Conservation (phyloP, 2,113 vertebrate genomes). For the Saguinus midas region DNA sequence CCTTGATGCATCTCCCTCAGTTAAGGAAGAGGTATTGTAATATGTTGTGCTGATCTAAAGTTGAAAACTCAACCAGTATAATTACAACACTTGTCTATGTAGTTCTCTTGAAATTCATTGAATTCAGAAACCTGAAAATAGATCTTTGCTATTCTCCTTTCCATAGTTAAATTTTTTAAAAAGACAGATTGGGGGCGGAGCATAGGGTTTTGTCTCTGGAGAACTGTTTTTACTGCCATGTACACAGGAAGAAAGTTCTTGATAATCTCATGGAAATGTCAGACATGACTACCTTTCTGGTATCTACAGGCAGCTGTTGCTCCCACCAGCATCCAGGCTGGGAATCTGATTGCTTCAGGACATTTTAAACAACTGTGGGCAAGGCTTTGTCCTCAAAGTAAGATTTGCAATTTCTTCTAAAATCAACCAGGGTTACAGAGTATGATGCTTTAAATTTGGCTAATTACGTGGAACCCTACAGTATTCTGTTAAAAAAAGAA, state of each 20-base stretch:
- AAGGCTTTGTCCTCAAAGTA: not conserved
- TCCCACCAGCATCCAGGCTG: not conserved
- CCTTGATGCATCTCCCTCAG: not conserved
- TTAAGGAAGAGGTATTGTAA: not conserved
- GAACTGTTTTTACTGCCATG: not conserved
- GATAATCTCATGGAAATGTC: not conserved
- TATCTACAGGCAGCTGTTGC: not conserved
- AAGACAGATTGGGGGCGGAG: not conserved
- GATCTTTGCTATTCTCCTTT: not conserved
- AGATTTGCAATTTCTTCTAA: slow-evolving; percentile 4
- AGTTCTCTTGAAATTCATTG: not conserved
- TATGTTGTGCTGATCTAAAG: not conserved
- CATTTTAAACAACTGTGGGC: not conserved
- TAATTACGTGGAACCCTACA: not conserved
- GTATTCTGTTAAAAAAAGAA: not conserved
- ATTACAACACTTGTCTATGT: not conserved
- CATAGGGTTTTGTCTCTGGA: not conserved
- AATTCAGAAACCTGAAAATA: not conserved
- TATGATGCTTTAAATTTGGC: not conserved
- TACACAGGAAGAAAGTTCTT: not conserved
- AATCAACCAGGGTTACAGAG: not conserved
- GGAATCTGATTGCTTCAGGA: not conserved
- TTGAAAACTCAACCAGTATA: not conserved
- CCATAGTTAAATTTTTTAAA: not conserved
- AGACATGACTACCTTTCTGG: slow-evolving; percentile 5